A percentile compares a stretch with the other conserved stretches of the same genome.
Evolutionary conservation across 1,140 invertebrate genomes (phyloP).

Genomic region (Bathynomus jamesi): DNA sequence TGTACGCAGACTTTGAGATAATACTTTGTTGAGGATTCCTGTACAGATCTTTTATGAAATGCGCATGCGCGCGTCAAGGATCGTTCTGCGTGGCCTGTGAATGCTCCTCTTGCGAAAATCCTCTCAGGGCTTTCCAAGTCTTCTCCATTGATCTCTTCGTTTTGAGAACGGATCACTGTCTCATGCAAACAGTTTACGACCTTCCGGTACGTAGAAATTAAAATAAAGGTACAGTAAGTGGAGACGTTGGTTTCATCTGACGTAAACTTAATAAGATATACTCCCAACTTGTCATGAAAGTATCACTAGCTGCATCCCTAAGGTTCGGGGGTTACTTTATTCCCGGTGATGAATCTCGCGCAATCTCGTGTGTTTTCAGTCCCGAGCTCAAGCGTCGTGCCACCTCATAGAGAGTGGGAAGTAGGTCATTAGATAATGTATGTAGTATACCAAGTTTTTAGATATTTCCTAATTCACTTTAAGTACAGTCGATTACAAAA

Average conservation of each 20-base stretch:
- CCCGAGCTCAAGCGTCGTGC: too few relatives aligned
- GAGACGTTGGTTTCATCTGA: too few relatives aligned
- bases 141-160: background rate
- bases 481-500: too few relatives aligned
- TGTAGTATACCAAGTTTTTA: too few relatives aligned
- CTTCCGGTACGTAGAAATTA: background rate
- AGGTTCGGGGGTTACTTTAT: background rate
- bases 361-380: background rate
- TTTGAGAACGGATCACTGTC: background rate
- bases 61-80: background rate
- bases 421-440: too few relatives aligned
- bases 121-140: background rate
- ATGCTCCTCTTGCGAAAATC: background rate
- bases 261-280: background rate
- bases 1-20: too few relatives aligned
- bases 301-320: background rate
- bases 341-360: background rate
- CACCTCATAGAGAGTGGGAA: too few relatives aligned
- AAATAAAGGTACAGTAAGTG: background rate
- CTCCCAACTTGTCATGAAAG: background rate
- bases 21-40: background rate
- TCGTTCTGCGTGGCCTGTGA: background rate
- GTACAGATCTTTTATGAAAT: background rate
- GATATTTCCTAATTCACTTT: too few relatives aligned
- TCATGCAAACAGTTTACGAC: background rate